These are phyloP conservation scores for Dinothrombium tinctorium DNA, from an alignment of 1,140 invertebrate species.

Conservation along the genomic window DNA sequence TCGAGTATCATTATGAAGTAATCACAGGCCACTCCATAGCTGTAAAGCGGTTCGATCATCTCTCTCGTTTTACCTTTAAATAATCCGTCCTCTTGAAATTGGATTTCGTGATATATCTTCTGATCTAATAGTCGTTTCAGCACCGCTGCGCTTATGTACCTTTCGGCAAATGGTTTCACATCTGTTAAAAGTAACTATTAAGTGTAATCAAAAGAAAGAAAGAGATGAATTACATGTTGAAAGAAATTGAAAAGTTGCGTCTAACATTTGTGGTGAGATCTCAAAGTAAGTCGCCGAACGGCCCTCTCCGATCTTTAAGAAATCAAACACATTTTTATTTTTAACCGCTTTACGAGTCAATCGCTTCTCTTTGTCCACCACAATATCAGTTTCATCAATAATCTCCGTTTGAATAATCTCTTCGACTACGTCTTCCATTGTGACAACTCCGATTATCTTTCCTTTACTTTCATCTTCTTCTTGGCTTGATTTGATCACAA, in stretches of 20 bases:
- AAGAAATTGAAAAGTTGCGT: constrained; percentile 81
- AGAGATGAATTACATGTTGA: constrained; percentile 65
- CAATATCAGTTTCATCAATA: constrained; percentile 68
- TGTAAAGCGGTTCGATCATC: constrained; percentile 14
- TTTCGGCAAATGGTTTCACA: constrained; percentile 50
- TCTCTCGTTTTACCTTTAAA: no score
- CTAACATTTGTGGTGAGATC: constrained; percentile 67
- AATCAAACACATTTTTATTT: constrained; percentile 57
- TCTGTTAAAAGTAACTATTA: no score
- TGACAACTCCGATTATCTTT: constrained; percentile 69
- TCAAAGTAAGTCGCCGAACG: not conserved
- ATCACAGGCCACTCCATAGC: constrained; percentile 29
- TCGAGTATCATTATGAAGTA: constrained; percentile 83
- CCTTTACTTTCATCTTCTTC: constrained; percentile 56
- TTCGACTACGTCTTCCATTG: constrained; percentile 79
- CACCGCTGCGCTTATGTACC: constrained; percentile 61
- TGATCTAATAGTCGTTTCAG: constrained; percentile 62
- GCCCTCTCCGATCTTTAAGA: constrained; percentile 26
- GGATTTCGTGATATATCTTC: constrained; percentile 44
- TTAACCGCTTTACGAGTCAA: constrained; percentile 38
- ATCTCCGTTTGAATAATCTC: constrained; percentile 83
- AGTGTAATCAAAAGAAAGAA: no score
- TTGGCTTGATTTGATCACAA: constrained; percentile 59
- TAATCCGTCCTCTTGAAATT: not conserved
- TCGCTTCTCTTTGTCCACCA: constrained; percentile 57